phyloP scores from a whole-genome alignment of 2,888 invertebrate genomes.

The Apeira syringaria region DNA sequence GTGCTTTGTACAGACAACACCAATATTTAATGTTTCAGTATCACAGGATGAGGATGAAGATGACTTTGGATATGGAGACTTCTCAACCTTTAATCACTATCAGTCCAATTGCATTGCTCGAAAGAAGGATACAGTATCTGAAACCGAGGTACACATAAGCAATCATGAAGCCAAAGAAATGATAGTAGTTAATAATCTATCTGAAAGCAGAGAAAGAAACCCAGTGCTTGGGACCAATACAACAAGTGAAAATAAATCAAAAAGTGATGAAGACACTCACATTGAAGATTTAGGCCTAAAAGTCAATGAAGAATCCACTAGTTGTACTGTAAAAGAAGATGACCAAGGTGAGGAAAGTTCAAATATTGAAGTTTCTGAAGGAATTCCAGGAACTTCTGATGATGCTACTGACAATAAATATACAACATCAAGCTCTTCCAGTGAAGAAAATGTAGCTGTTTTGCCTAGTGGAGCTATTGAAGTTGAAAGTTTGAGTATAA shows the following conservation, averaged over 20 bases:
- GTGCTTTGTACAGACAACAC: no score
- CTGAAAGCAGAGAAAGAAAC: conserved; percentile 13
- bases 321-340: conserved; percentile 32
- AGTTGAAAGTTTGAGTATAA: conserved; percentile 22
- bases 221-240: conserved; percentile 26
- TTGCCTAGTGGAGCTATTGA: conserved; percentile 21
- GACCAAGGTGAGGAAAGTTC: conserved; percentile 30
- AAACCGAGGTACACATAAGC: conserved; percentile 1
- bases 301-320: conserved; percentile 46
- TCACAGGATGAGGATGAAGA: conserved; percentile 69
- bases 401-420: conserved; percentile 29
- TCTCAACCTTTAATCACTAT: conserved; percentile 55
- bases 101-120: conserved; percentile 30
- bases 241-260: conserved; percentile 37
- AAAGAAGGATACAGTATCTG: conserved; percentile 23
- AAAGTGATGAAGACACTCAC: conserved; percentile 49
- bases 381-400: conserved; percentile 35
- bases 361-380: conserved; percentile 31
- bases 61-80: conserved; percentile 63
- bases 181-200: conserved; percentile 25
- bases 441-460: conserved; percentile 30
- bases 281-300: conserved; percentile 67
- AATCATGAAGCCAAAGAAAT: conserved; percentile 29
- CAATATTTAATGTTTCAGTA: conserved; percentile 47
- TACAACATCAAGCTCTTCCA: conserved; percentile 27